Conservation (phyloP, 2,113 vertebrate species). For the Terrapene triunguis region DNA sequence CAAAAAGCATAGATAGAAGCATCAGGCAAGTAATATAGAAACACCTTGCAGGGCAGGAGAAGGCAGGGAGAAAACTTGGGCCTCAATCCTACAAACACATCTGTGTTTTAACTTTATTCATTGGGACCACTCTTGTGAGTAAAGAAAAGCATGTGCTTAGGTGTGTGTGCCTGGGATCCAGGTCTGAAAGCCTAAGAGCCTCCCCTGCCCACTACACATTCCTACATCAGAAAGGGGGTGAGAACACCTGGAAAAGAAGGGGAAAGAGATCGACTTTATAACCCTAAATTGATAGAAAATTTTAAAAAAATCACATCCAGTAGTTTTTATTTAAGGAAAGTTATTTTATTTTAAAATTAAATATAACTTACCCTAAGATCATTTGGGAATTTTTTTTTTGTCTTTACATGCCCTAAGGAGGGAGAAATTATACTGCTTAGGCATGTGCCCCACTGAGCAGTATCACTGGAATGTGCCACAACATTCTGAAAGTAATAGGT, state of each 20-base stretch:
- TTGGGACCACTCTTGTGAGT: neutral
- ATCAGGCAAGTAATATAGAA: neutral
- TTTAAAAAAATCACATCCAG: neutral
- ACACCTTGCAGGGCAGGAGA: neutral
- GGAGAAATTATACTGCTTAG: neutral
- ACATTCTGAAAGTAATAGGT: neutral
- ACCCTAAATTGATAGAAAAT: neutral
- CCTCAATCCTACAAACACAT: neutral
- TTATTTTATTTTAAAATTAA: neutral
- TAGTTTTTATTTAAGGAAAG: too few species aligned
- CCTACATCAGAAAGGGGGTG: neutral
- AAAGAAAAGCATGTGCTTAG: neutral
- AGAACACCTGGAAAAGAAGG: neutral
- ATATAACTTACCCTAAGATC: neutral
- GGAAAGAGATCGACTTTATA: neutral
- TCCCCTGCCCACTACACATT: neutral
- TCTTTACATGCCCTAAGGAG: neutral
- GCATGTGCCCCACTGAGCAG: neutral
- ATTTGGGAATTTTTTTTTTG: neutral
- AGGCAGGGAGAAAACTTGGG: neutral
- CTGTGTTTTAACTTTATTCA: neutral
- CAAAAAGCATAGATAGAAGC: neutral
- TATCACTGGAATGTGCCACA: neutral
- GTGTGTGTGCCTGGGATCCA: neutral
- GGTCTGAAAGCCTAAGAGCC: rapidly evolving